Evolutionary conservation across 2,797 vertebrate species (phyloP).

Genomic region (Mormyrus hasselquistii): DNA sequence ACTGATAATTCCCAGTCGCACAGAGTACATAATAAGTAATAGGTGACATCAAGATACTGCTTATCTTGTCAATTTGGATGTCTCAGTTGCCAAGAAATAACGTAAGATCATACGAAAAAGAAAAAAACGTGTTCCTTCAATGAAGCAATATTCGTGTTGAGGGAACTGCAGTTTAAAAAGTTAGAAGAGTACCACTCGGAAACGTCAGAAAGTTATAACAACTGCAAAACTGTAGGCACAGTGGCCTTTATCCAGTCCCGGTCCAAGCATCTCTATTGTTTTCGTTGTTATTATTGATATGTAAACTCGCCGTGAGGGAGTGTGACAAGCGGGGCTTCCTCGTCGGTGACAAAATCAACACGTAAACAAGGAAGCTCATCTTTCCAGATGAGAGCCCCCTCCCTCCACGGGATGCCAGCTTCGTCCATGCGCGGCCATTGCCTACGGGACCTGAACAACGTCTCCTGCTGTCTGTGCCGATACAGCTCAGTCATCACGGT

Average conservation of each 20-base stretch:
- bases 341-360: neutral
- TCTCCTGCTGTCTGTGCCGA: neutral
- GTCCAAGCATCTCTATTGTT: neutral
- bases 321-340: neutral
- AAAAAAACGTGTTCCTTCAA: neutral
- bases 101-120: neutral
- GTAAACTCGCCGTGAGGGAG: neutral
- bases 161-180: neutral
- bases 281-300: neutral
- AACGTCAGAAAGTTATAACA: neutral
- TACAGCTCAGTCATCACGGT: neutral
- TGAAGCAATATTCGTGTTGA: neutral
- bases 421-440: constrained; percentile 2
- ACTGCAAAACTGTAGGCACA: neutral
- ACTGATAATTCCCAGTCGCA: neutral
- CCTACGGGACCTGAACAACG: neutral
- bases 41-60: neutral
- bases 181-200: neutral
- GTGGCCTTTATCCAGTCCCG: neutral
- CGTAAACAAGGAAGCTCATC: neutral
- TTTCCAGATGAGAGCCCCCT: neutral
- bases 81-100: neutral
- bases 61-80: neutral
- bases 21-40: neutral
- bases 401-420: neutral